phyloP scores from a whole-genome alignment of 1,140 invertebrate species.

The Drosophila busckii region DNA sequence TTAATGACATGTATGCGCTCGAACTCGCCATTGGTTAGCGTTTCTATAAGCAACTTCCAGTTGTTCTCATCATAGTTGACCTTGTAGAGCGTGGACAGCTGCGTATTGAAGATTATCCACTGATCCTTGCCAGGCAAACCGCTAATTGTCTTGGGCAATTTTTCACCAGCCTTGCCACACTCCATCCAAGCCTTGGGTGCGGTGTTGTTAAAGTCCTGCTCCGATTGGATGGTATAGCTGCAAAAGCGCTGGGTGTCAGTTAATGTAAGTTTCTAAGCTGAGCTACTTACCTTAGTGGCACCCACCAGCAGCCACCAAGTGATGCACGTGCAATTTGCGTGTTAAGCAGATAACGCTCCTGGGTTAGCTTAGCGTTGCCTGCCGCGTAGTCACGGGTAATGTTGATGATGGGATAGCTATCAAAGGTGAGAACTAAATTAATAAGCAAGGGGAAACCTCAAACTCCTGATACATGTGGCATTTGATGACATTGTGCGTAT shows the following conservation, averaged over 20 bases:
- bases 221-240: conserved; percentile 83
- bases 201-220: conserved; percentile 84
- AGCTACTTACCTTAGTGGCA: too few relatives aligned
- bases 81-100: conserved; percentile 84
- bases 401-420: conserved; percentile 86
- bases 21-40: conserved; percentile 81
- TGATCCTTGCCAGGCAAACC: conserved; percentile 77
- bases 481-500: too few relatives aligned
- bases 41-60: conserved; percentile 83
- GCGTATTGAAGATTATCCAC: conserved; percentile 84
- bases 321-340: conserved; percentile 37
- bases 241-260: too few relatives aligned
- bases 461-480: too few relatives aligned
- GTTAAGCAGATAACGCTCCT: conserved; percentile 79
- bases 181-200: conserved; percentile 82
- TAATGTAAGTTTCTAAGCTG: too few relatives aligned
- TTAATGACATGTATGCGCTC: conserved; percentile 84
- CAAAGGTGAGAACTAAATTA: not conserved
- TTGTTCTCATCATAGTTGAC: conserved; percentile 87
- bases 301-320: conserved; percentile 80
- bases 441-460: too few relatives aligned
- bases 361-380: conserved; percentile 80
- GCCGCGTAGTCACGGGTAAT: conserved; percentile 83
- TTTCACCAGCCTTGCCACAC: conserved; percentile 61
- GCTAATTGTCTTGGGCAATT: conserved; percentile 55